Evolutionary conservation across 2,888 invertebrate species (phyloP), one percentile per base, ranked within the genome.

Genomic region (Pediacus dermestoides): DNA sequence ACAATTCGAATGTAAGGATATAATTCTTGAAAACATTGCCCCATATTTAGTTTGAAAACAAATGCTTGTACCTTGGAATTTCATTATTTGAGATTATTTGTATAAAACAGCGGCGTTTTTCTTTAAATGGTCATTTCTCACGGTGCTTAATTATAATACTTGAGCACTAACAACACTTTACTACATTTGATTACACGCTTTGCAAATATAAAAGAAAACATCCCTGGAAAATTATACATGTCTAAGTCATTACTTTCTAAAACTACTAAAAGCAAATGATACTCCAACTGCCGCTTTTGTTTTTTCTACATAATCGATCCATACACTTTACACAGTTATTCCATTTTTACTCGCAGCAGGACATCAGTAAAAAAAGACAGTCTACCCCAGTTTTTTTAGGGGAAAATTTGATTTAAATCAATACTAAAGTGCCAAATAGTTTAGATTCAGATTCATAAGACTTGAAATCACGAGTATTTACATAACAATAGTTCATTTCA

Each of bases 1-100:
- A 49, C 52, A 51, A 45, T 46, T 52, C 28, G 13, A 28, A 28
- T 28, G 28, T 28, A 28, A 28, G 14, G 28, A 28, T 23, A 23
- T 23, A 28, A 28, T 28, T 28, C 28, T 11, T 28, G 4, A 13
- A 28, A 28, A 28, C 28, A 28, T 28, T 28, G 12, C 3, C 12
- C 28, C 12, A 28, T 28, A 28, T 28, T 28, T 28, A 28, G 13
- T 25, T 6, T 11, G 9, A 10, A 25, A 25, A 25, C 10, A 25
- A 25, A 25, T 25, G 8, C 10, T 7, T 28, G 14, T 13, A 7
- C 10, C 10, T 28, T 9, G 10, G 28, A 23, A 7, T 28, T 28
- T 28, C 28, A 28, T n/a, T n/a, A n/a, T 28, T 28, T 28, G 10
- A 4, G 7, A 28, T 28, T 28, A n/a, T n/a, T n/a, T n/a, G n/a